Evolutionary conservation across 2,888 invertebrate genomes (phyloP).

Genomic region (Phymatocera aterrima): DNA sequence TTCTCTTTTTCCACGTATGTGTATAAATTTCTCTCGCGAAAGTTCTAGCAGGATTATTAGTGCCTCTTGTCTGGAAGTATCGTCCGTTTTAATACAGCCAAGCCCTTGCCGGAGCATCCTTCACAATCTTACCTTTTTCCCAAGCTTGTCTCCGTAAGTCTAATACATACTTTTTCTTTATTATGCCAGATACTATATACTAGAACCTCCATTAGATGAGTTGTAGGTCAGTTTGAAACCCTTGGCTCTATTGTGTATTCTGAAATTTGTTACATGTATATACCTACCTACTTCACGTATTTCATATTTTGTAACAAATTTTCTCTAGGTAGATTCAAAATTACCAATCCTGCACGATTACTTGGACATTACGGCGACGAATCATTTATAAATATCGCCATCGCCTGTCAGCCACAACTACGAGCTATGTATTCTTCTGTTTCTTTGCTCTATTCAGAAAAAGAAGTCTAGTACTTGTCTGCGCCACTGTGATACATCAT

Average conservation of each 20-base stretch:
- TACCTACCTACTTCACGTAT: not conserved
- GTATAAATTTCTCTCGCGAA: not conserved
- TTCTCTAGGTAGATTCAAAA: not conserved
- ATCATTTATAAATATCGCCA: not conserved
- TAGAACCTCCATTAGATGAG: not conserved
- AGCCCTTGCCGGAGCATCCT: not conserved
- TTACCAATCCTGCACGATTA: not conserved
- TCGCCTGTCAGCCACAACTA: not conserved
- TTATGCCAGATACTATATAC: not conserved
- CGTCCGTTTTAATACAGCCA: slow-evolving; percentile 10
- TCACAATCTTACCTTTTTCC: not conserved
- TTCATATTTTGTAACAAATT: not conserved
- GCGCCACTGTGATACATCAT: not conserved
- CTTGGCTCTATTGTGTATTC: not conserved
- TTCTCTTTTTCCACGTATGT: not conserved
- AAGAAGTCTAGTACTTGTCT: not conserved
- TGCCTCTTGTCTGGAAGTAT: not conserved
- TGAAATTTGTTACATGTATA: not conserved
- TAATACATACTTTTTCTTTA: slow-evolving; percentile 5
- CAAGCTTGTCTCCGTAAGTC: not conserved
- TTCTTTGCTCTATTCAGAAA: not conserved
- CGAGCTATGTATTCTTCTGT: not conserved
- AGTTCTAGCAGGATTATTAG: not conserved
- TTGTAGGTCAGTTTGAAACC: not conserved
- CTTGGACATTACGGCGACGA: not conserved